Evolutionary conservation across 2,888 invertebrate genomes (phyloP), one percentile per base, ranked within the genome.

Genomic region (Parelbella ahira): DNA sequence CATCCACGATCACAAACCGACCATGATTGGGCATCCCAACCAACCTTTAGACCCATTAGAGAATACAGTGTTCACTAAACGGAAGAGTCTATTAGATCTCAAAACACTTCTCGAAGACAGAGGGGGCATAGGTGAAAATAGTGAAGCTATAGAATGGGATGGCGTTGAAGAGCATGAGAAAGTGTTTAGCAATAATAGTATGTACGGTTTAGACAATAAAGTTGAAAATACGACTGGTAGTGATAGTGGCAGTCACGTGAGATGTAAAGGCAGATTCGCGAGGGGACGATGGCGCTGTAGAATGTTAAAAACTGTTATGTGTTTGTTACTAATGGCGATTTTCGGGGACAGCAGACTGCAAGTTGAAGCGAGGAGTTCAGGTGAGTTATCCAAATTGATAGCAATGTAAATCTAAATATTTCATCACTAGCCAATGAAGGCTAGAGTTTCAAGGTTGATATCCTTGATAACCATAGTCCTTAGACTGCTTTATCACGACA

Each of bases 31-130:
- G 49, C 64, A 58, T 47, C 60, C 58, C 47, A 51, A 56, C 37
- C 50, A 48, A 45, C 49, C 42, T 33, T 43, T 54, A 48, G 60
- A 58, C 41, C 82, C 81, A 4, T 59, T 77, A 53, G 77, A 75
- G 51, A 82, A 78, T 53, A 72, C 72, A 33, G 68, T 72, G 38
- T 69, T 72, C 33, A 68, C 59, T 45, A 71, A 68, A 60, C 68
- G 71, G 49, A 73, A 69, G 58, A 69, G 74, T 50, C 66, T 83
- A 38, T 68, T 75, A 66, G 78, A 86, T 60, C 78, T 83, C 47
- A 87, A 79, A 80, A 71, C 74, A 4, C 66, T 83, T 48, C 52
- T 86, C 58, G 84, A 86, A 68, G 87, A 87, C 50, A 83, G 87
- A 87, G 87, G 86, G 49, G 72, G 68, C 41, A 65, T 63, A 62